These are phyloP conservation scores for Ceratina japonica DNA, from an alignment of 1,140 invertebrate species.

Conservation along the genomic window DNA sequence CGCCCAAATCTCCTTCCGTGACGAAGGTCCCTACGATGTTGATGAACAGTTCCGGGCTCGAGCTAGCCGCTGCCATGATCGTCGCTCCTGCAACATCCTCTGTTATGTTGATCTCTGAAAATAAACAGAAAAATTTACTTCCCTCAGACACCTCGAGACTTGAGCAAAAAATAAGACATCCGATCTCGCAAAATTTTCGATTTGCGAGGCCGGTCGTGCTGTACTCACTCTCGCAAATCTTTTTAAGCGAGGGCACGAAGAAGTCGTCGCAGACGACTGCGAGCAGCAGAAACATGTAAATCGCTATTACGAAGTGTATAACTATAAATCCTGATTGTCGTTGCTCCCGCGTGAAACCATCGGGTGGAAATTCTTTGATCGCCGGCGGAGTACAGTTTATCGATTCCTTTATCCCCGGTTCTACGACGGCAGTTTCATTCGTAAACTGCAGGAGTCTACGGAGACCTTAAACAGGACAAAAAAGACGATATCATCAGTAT, in stretches of 20 bases:
- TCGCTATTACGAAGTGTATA: constrained; percentile 80
- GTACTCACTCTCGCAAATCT: constrained; percentile 81
- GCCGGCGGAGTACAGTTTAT: constrained; percentile 79
- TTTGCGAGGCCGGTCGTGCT: too few species aligned
- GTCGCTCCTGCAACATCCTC: constrained; percentile 84
- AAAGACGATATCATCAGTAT: too few species aligned
- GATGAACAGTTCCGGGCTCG: constrained; percentile 82
- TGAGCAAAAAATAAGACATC: too few species aligned
- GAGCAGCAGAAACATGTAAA: constrained; percentile 81
- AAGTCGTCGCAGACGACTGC: constrained; percentile 82
- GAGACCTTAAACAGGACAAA: too few species aligned
- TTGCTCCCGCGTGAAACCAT: constrained; percentile 78
- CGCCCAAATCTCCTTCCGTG: constrained; percentile 82
- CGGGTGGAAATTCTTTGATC: constrained; percentile 80
- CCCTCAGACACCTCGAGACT: too few species aligned
- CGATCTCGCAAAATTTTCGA: background rate
- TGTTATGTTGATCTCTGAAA: constrained; percentile 77
- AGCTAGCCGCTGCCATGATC: constrained; percentile 84
- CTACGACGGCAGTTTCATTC: constrained; percentile 1
- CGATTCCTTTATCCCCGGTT: constrained; percentile 28
- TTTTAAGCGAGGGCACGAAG: constrained; percentile 82
- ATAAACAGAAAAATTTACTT: background rate
- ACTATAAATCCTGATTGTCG: constrained; percentile 78
- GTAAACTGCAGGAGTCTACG: constrained; percentile 69
- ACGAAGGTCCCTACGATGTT: constrained; percentile 81